Conservation (phyloP, 2,797 vertebrate species). For the Poeciliopsis gracilis region DNA sequence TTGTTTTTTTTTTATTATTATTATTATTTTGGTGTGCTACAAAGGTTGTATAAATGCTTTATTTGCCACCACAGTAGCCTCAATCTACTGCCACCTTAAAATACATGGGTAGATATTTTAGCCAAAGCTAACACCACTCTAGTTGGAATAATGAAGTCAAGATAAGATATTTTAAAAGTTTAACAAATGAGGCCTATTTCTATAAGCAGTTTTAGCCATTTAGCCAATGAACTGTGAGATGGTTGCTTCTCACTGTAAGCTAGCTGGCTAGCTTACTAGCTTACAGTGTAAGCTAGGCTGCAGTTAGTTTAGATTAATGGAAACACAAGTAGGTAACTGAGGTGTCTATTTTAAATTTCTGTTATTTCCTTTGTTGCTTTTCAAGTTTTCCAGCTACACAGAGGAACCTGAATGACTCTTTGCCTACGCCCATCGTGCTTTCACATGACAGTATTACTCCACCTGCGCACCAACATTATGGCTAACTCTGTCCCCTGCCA, state of each 20-base stretch:
- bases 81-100: neutral
- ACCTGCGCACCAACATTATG: neutral
- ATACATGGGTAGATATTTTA: neutral
- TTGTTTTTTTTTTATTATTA: neutral
- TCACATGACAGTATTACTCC: conserved; percentile 24
- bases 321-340: conserved; percentile 22
- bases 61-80: neutral
- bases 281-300: neutral
- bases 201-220: neutral
- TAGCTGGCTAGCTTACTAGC: neutral
- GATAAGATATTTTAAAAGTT: neutral
- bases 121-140: neutral
- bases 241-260: neutral
- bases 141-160: neutral
- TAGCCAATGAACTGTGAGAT: neutral
- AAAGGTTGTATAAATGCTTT: neutral
- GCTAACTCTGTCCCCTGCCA: conserved; percentile 2
- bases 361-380: conserved; percentile 38
- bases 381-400: conserved; percentile 44
- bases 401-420: conserved; percentile 31
- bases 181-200: neutral
- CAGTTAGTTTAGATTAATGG: neutral
- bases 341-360: conserved; percentile 26
- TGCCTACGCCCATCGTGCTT: conserved; percentile 35
- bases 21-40: neutral